Evolutionary conservation across 2,888 invertebrate species (phyloP).

Genomic region (Reticulitermes lucifugus): DNA sequence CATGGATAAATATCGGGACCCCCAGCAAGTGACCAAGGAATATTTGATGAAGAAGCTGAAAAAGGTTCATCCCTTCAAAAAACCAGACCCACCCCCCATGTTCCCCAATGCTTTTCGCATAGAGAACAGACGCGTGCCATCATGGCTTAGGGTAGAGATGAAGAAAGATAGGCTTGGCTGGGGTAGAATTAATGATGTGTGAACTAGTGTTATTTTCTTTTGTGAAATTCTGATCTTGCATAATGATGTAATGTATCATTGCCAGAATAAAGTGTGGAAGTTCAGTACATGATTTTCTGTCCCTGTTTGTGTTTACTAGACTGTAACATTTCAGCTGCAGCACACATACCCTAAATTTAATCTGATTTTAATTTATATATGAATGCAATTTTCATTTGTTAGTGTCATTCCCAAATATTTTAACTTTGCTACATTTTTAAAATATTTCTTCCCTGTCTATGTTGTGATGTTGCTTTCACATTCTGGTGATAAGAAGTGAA

Average conservation of each 20-base stretch:
- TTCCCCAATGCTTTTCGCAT: slow-evolving; percentile 79
- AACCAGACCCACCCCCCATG: slow-evolving; percentile 72
- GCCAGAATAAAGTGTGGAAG: background rate
- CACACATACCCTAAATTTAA: no score
- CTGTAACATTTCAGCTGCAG: no score
- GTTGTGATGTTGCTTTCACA: no score
- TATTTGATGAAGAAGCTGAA: slow-evolving; percentile 84
- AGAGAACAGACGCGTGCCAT: slow-evolving; percentile 68
- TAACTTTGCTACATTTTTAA: no score
- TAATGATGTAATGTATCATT: background rate
- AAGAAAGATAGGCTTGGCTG: slow-evolving; percentile 75
- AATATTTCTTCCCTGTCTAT: no score
- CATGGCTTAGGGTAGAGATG: slow-evolving; percentile 82
- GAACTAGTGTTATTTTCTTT: background rate
- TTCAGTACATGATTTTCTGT: no score
- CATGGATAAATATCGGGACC: slow-evolving; percentile 93
- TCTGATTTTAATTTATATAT: no score
- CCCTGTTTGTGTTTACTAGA: no score
- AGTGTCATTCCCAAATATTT: no score
- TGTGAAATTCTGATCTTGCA: background rate
- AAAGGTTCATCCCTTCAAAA: slow-evolving; percentile 83
- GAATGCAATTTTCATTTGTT: no score
- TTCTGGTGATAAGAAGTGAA: no score
- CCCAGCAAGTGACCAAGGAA: slow-evolving; percentile 90
- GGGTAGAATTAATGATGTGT: slow-evolving; percentile 80